Conservation (phyloP, 2,797 vertebrate genomes). For the Danio choprae region DNA sequence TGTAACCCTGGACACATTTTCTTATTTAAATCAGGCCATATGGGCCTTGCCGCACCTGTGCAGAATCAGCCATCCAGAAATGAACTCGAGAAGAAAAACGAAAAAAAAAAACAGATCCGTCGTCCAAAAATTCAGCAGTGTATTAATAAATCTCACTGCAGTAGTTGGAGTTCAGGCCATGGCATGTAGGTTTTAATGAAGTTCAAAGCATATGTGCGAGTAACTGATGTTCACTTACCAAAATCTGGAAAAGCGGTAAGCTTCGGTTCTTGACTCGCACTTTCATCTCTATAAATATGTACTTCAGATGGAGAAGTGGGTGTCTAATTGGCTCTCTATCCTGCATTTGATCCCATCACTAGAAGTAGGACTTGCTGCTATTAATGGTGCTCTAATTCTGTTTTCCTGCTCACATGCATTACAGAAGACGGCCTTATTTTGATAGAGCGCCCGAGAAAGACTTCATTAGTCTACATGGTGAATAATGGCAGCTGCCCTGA, state of each 20-base stretch:
- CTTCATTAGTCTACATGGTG: constrained; percentile 42
- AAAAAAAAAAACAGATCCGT: neutral
- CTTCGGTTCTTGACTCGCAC: neutral
- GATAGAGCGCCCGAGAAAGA: neutral
- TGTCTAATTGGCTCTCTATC: constrained; percentile 35
- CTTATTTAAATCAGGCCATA: constrained; percentile 24
- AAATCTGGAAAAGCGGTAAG: constrained; percentile 15
- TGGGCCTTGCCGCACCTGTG: constrained; percentile 16
- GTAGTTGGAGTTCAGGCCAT: neutral
- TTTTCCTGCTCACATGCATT: constrained; percentile 31
- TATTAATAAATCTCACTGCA: neutral
- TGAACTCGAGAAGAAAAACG: neutral
- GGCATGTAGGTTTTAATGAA: neutral
- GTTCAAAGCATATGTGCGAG: neutral
- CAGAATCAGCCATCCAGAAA: constrained; percentile 11
- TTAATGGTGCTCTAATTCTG: constrained; percentile 34
- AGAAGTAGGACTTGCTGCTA: constrained; percentile 38
- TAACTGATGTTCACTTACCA: neutral
- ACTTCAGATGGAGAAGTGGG: constrained; percentile 10
- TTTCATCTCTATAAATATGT: constrained; percentile 45
- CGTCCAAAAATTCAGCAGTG: neutral
- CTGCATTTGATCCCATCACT: constrained; percentile 44
- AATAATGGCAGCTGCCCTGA: constrained; percentile 35
- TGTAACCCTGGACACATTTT: neutral
- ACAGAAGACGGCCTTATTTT: constrained; percentile 42